phyloP scores from a whole-genome alignment of 2,113 vertebrate genomes.

The Otocyon megalotis region DNA sequence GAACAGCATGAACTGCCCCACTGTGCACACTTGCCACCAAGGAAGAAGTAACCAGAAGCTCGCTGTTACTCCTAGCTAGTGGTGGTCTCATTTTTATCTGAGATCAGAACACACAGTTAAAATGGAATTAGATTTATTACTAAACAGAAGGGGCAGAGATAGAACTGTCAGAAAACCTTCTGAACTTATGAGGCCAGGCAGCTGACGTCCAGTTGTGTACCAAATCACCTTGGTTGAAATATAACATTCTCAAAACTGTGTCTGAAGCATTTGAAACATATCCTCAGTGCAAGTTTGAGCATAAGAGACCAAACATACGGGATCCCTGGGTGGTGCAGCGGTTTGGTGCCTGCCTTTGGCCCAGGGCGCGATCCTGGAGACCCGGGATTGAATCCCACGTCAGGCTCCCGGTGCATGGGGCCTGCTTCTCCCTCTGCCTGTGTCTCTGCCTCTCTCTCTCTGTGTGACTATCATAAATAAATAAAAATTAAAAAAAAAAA shows the following conservation, averaged over 20 bases:
- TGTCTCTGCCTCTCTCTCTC: too few species aligned
- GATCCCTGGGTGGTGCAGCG: too few species aligned
- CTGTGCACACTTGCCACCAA: rapidly evolving
- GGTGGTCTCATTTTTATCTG: neutral
- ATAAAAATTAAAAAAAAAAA: too few species aligned
- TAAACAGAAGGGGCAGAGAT: neutral
- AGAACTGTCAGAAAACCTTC: neutral
- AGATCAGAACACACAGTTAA: neutral
- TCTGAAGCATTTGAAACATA: neutral
- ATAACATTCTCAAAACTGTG: neutral
- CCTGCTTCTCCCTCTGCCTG: too few species aligned
- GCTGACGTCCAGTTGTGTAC: neutral
- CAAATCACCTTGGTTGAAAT: neutral
- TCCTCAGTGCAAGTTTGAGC: neutral
- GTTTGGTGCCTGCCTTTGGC: too few species aligned
- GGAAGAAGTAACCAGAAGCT: neutral
- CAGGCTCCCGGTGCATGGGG: too few species aligned
- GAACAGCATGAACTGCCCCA: rapidly evolving
- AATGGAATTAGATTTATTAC: neutral
- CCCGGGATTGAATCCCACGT: too few species aligned
- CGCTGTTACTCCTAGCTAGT: neutral
- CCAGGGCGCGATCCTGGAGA: too few species aligned
- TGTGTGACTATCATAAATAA: too few species aligned
- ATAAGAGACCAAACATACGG: neutral
- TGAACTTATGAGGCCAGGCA: neutral